A percentile compares a stretch with the other conserved stretches of the same genome.
Conservation (phyloP, 1,140 invertebrate genomes). For the Argopecten irradians region DNA sequence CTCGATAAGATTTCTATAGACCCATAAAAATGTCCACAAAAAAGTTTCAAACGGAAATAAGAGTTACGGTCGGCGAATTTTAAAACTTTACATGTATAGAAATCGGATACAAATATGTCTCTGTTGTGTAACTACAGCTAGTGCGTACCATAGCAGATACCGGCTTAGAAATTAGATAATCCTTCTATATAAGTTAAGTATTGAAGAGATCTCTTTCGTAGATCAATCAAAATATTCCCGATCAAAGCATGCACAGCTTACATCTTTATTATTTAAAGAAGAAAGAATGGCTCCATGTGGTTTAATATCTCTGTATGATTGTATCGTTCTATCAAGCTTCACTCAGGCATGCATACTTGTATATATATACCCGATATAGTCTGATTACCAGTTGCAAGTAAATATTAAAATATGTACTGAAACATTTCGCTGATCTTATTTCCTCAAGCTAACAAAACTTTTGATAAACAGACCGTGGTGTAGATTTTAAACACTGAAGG, state of each 20-base stretch:
- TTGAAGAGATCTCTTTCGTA: neutral
- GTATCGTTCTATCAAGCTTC: too few species aligned
- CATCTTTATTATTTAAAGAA: too few species aligned
- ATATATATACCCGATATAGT: too few species aligned
- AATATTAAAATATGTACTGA: neutral
- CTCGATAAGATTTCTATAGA: neutral
- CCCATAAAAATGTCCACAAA: neutral
- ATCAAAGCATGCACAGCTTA: neutral
- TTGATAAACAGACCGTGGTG: neutral
- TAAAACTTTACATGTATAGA: neutral
- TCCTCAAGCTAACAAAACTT: neutral
- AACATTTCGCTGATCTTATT: neutral
- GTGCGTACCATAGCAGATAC: neutral
- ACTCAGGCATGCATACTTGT: neutral
- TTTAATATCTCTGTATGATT: too few species aligned
- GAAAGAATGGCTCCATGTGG: too few species aligned
- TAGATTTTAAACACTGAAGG: neutral
- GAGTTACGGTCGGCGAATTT: neutral
- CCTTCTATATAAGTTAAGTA: neutral
- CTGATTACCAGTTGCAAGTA: too few species aligned
- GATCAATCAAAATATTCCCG: neutral
- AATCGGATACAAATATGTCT: neutral
- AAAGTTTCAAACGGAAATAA: constrained; percentile 7
- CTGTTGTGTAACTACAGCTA: constrained; percentile 15
- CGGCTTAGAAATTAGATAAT: neutral